Evolutionary conservation across 2,797 vertebrate species (phyloP).

Genomic region (Emys orbicularis): DNA sequence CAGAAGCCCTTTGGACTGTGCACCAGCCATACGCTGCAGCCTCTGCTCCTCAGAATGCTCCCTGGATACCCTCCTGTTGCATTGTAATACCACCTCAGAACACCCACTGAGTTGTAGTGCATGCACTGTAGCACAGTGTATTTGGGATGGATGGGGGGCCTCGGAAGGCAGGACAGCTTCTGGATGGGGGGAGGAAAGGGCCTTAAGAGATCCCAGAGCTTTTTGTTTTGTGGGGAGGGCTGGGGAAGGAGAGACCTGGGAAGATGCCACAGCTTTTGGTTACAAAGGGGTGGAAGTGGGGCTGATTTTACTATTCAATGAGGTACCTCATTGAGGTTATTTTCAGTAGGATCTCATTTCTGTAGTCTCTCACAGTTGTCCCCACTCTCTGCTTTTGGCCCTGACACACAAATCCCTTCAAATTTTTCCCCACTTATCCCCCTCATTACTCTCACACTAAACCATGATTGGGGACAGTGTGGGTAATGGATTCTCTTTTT

Average conservation of each 20-base stretch:
- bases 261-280: not conserved
- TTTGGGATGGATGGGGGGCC: not conserved
- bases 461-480: not conserved
- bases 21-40: not conserved
- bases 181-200: not conserved
- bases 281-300: not conserved
- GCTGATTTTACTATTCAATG: not conserved
- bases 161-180: rapidly evolving
- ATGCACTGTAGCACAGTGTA: not conserved
- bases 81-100: not conserved
- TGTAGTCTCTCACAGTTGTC: not conserved
- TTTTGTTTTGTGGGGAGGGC: not conserved
- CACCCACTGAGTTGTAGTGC: rapidly evolving
- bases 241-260: not conserved
- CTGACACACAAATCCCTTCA: not conserved
- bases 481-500: not conserved
- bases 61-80: not conserved
- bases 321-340: not conserved
- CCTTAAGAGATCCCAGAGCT: not conserved
- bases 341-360: not conserved
- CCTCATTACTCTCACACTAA: not conserved
- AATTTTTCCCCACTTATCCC: not conserved
- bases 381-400: not conserved
- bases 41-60: not conserved
- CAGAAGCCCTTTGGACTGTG: not conserved